A percentile compares a stretch with the other conserved stretches of the same genome.
These are phyloP conservation scores for Halcyon smyrnensis DNA, from an alignment of 2,797 vertebrate genomes.

Conservation along the genomic window DNA sequence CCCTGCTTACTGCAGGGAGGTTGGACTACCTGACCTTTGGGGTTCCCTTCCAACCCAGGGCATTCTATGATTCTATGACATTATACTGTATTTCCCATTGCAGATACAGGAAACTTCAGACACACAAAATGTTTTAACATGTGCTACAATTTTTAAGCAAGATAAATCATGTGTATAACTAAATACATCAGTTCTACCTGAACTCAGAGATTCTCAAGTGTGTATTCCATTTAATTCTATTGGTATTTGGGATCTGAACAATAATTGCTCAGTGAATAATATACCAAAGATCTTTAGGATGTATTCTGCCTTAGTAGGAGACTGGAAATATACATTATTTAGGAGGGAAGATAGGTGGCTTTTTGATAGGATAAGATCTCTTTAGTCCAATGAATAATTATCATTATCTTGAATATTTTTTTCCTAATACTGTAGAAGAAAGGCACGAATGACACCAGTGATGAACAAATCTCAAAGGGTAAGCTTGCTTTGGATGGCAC, in stretches of 20 bases:
- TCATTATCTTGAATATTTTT: background rate
- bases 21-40: too few relatives aligned
- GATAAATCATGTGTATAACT: background rate
- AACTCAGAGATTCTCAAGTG: background rate
- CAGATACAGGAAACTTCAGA: background rate
- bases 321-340: background rate
- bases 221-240: background rate
- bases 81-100: background rate
- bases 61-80: too few relatives aligned
- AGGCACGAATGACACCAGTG: background rate
- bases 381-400: background rate
- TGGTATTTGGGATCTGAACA: background rate
- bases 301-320: background rate
- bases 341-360: background rate
- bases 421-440: background rate
- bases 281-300: background rate
- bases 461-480: background rate
- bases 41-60: too few relatives aligned
- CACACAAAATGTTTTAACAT: background rate
- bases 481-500: background rate
- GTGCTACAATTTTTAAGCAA: background rate
- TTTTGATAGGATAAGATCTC: background rate
- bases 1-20: too few relatives aligned
- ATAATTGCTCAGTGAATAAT: background rate
- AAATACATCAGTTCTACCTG: background rate